Evolutionary conservation across 2,113 vertebrate species (phyloP), one percentile per base, ranked within the genome.

Genomic region (Apteryx owenii): DNA sequence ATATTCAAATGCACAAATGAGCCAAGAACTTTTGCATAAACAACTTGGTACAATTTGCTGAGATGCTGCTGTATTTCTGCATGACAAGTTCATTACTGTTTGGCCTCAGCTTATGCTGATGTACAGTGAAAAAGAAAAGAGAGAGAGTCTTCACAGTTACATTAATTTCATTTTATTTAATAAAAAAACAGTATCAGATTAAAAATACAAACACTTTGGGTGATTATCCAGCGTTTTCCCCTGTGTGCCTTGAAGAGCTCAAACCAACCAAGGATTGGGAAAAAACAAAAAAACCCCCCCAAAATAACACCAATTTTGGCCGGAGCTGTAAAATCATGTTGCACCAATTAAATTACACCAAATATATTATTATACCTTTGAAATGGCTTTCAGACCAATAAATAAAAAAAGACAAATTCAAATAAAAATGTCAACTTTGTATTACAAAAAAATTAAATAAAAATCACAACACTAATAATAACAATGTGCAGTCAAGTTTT

Each of bases 331-430:
- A 97, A 97, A 97, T 97, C 97, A 97, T 94, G 98, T 97, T 98
- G 97, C 97, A 98, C 98, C 98, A 98, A 98, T 98, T 98, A 98
- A 98, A 98, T 98, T 98, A 98, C 94, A 99, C 98, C 98, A 98
- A 98, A 98, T 98, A 98, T 98, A 98, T 98, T 98, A 98, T 98
- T 98, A 98, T 98, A 98, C 97, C 97, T 98, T 98, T 98, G 98
- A 98, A 99, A 99, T 99, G 99, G 99, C 99, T 99, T 99, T 98
- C 98, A 99, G 99, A 99, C 98, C 99, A 99, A 99, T 99, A 99
- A 99, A 99, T 99, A 98, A 98, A 99, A 97, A 98, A 97, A 98
- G 97, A 98, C 98, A 98, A 98, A 98, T 98, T 98, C 98, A 98
- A 98, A 99, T 99, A 98, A 99, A 99, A 99, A 99, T 98, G 97